Evolutionary conservation across 2,113 vertebrate genomes (phyloP).

Genomic region (Pelobates fuscus): DNA sequence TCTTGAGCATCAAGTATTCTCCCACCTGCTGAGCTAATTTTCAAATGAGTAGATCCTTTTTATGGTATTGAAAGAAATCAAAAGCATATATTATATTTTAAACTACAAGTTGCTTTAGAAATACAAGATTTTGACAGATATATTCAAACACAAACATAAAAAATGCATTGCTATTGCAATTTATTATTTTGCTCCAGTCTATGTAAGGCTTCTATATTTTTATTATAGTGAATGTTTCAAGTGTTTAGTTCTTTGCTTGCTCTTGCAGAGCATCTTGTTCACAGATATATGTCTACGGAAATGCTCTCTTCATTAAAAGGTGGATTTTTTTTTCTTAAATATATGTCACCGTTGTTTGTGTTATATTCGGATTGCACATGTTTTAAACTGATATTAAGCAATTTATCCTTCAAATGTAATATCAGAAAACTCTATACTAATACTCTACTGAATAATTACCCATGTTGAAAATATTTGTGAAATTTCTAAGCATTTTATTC

Average conservation of each 20-base stretch:
- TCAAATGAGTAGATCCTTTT: constrained; percentile 50
- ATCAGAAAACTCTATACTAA: too few relatives aligned
- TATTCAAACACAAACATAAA: constrained; percentile 38
- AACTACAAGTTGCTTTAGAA: constrained; percentile 37
- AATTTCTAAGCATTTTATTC: too few relatives aligned
- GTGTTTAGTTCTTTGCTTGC: constrained; percentile 5
- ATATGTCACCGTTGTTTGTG: constrained; percentile 3
- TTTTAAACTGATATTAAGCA: too few relatives aligned
- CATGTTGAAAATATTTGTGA: too few relatives aligned
- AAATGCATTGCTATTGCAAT: constrained; percentile 27
- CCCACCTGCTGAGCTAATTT: constrained; percentile 45
- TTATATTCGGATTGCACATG: too few relatives aligned
- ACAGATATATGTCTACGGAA: neutral
- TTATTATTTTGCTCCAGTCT: constrained; percentile 28
- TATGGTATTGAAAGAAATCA: constrained; percentile 40
- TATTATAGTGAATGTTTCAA: constrained; percentile 5
- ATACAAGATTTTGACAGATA: constrained; percentile 46
- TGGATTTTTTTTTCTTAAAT: neutral
- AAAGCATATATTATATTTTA: constrained; percentile 45
- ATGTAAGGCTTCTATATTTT: constrained; percentile 28
- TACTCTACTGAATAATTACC: too few relatives aligned
- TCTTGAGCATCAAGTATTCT: constrained; percentile 48
- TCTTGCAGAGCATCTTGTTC: neutral
- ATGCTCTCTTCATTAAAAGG: too few relatives aligned
- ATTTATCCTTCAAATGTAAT: too few relatives aligned